Percentiles rank a stretch among this genome's conserved stretches.
Evolutionary conservation across 35 echinoderm and acorn worm genomes (phyloP).

Genomic region (Hemicentrotus pulcherrimus): DNA sequence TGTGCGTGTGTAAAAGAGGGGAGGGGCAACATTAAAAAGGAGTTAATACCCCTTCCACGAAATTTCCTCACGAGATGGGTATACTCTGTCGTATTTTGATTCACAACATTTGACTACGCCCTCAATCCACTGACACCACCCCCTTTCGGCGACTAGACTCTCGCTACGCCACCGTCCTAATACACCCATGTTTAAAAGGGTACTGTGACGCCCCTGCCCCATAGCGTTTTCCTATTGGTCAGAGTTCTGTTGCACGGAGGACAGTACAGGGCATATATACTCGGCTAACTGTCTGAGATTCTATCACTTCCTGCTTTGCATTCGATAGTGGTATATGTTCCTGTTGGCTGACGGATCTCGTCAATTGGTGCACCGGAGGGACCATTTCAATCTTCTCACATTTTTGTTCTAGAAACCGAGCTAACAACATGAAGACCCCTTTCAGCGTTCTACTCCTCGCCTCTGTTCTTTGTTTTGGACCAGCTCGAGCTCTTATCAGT

Average conservation of each 20-base stretch:
- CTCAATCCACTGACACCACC: too few species aligned
- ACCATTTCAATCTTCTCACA: not conserved
- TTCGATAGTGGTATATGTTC: not conserved
- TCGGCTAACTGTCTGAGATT: not conserved
- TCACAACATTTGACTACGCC: too few species aligned
- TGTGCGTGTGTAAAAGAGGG: too few species aligned
- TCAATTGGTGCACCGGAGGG: not conserved
- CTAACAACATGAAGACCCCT: not conserved
- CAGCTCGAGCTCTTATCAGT: not conserved
- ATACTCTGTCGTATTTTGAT: too few species aligned
- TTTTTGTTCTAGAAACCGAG: not conserved
- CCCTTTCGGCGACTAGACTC: too few species aligned
- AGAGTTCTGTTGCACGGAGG: not conserved
- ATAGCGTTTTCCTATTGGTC: not conserved
- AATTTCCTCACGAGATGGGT: too few species aligned
- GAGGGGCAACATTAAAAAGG: too few species aligned
- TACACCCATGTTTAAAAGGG: too few species aligned
- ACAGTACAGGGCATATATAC: not conserved
- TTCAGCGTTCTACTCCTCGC: not conserved
- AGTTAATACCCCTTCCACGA: too few species aligned
- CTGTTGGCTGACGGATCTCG: not conserved
- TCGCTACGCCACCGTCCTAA: too few species aligned
- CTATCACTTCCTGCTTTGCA: not conserved
- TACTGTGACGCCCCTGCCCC: not conserved
- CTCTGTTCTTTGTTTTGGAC: not conserved